Percentiles rank a stretch among this genome's conserved stretches.
phyloP scores from a whole-genome alignment of 2,797 vertebrate genomes.

The Catharus ustulatus region DNA sequence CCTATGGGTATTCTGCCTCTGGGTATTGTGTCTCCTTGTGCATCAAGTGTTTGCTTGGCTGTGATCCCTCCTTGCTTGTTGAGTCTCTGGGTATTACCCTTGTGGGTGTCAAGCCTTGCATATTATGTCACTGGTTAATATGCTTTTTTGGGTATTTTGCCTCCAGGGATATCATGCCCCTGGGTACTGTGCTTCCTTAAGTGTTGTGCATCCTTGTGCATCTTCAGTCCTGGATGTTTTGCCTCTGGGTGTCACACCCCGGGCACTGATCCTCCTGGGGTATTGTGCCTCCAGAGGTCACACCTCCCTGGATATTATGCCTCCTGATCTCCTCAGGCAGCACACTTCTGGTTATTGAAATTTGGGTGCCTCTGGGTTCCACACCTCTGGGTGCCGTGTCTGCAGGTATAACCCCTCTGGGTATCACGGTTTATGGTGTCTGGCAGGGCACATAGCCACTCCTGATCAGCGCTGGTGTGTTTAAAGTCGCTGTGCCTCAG shows the following conservation, averaged over 20 bases:
- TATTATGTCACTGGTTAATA: background rate
- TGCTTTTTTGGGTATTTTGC: background rate
- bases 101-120: background rate
- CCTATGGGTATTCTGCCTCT: background rate
- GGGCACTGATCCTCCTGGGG: background rate
- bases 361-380: background rate
- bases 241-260: background rate
- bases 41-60: background rate
- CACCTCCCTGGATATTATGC: background rate
- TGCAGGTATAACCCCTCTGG: background rate
- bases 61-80: background rate
- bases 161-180: background rate
- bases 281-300: background rate
- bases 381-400: background rate
- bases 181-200: background rate
- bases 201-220: background rate
- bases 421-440: background rate
- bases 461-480: background rate
- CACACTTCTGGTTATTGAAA: background rate
- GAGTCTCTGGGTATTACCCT: background rate
- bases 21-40: background rate
- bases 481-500: background rate
- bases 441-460: fast-evolving
- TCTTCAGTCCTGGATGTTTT: background rate
- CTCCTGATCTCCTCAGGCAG: background rate